Evolutionary conservation across 2,888 invertebrate species (phyloP), one percentile per base, ranked within the genome.

Genomic region (Melieria picta): DNA sequence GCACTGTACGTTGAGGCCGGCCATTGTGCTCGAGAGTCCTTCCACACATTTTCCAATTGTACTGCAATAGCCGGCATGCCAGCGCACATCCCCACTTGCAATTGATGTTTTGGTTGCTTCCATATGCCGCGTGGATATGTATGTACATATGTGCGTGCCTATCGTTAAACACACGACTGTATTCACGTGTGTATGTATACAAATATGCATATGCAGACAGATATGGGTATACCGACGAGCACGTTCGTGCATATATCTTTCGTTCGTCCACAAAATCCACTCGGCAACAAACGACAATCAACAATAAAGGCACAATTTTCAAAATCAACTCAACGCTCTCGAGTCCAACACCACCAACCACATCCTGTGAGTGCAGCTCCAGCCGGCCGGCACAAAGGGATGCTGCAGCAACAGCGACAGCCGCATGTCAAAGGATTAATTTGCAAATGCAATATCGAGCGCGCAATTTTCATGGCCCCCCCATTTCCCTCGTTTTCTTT

Each of bases 251-350:
- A 50, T 52, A 10, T 4, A 13, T 46, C 48, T 5, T 47, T 13
- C 16, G n/a, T 61, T 13, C 45, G 6, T 68, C 62, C 56, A 67
- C 71, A 72, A 73, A 73, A 67, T 75, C 60, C 76, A 74, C 78
- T 74, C 76, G 74, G 78, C 74, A 77, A 78, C 78, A 77, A 77
- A 73, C 74, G 73, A 74, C 72, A 72, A 70, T 71, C 74, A 74
- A 74, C 72, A 74, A 75, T 46, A 72, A 72, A 72, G 10, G 69
- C 66, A 65, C 72, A 71, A 62, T 69, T 72, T 74, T 71, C 56
- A 56, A 71, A 75, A 75, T 75, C 73, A 72, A 72, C 72, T 72
- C 71, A 68, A 71, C 69, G 66, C 63, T 52, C 50, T 64, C 46
- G 2, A 11, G 13, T 61, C 13, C n/a, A 45, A 11, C 45, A 61